Percentiles rank a stretch among this genome's conserved stretches.
Conservation (phyloP, 2,888 invertebrate genomes). For the Cheilosia vernalis region DNA sequence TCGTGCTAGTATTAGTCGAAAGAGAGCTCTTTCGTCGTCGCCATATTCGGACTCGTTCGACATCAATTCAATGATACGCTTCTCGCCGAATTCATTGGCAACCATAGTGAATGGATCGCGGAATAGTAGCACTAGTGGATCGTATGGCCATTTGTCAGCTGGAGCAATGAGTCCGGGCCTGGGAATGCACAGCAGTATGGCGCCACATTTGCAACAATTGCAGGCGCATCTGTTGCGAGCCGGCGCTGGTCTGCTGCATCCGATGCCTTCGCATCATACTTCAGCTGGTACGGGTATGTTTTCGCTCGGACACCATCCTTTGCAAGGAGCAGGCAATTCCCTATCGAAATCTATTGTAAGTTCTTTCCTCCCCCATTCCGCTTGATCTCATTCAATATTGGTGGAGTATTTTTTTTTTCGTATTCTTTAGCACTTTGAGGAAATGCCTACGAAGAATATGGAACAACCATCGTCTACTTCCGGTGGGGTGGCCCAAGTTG, state of each 20-base stretch:
- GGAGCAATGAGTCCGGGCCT: conserved; percentile 95
- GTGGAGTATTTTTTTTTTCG: conserved; percentile 7
- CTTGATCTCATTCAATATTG: neutral
- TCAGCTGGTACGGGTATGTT: conserved; percentile 79
- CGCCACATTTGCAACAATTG: conserved; percentile 88
- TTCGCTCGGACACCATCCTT: conserved; percentile 80
- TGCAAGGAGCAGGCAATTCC: conserved; percentile 67
- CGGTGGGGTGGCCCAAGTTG: conserved; percentile 80
- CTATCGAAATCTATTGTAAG: conserved; percentile 71
- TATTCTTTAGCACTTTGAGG: conserved; percentile 76
- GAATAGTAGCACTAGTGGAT: conserved; percentile 91
- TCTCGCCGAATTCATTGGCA: conserved; percentile 95
- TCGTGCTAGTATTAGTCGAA: conserved; percentile 89
- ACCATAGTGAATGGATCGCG: conserved; percentile 92
- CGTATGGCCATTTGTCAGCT: conserved; percentile 98
- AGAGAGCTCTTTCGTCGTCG: conserved; percentile 96
- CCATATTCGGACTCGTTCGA: conserved; percentile 98
- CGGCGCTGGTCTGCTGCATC: conserved; percentile 82
- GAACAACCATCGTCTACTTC: conserved; percentile 81
- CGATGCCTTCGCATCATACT: conserved; percentile 80
- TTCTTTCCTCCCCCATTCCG: neutral
- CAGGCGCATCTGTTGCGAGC: conserved; percentile 91
- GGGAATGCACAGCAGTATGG: conserved; percentile 85
- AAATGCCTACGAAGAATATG: conserved; percentile 74
- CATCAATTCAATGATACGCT: conserved; percentile 97